Percentiles rank a stretch among this genome's conserved stretches.
Evolutionary conservation across 2,113 vertebrate genomes (phyloP).

Genomic region (Columba livia): DNA sequence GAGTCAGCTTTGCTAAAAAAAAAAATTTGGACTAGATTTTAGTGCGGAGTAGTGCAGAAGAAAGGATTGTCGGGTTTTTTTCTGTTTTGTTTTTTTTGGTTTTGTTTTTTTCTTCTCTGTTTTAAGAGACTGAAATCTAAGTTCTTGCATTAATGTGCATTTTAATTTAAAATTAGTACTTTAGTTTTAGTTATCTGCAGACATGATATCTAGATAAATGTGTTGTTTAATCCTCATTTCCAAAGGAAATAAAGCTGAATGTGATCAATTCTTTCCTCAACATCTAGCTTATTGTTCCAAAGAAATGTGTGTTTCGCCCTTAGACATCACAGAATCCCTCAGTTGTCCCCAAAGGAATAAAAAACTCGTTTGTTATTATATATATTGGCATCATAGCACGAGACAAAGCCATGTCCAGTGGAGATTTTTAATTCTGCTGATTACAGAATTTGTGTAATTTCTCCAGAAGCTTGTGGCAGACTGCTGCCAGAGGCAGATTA

Average conservation of each 20-base stretch:
- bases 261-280: not conserved
- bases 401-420: rapidly evolving
- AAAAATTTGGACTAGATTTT: not conserved
- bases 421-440: not conserved
- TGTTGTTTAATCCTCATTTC: not conserved
- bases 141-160: not conserved
- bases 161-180: not conserved
- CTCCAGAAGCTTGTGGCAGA: not conserved
- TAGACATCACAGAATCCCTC: not conserved
- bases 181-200: not conserved
- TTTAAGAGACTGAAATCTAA: not conserved
- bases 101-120: not conserved
- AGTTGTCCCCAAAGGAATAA: rapidly evolving
- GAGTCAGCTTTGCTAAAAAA: not conserved
- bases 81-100: not conserved
- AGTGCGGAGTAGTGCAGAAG: not conserved
- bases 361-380: not conserved
- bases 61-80: not conserved
- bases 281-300: not conserved
- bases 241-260: not conserved
- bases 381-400: not conserved
- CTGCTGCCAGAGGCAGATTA: not conserved
- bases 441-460: not conserved
- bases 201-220: not conserved
- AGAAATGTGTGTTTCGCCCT: not conserved